Base-by-base conservation (phyloP, 2,888 invertebrate species). In the Thumatha senex region DNA sequence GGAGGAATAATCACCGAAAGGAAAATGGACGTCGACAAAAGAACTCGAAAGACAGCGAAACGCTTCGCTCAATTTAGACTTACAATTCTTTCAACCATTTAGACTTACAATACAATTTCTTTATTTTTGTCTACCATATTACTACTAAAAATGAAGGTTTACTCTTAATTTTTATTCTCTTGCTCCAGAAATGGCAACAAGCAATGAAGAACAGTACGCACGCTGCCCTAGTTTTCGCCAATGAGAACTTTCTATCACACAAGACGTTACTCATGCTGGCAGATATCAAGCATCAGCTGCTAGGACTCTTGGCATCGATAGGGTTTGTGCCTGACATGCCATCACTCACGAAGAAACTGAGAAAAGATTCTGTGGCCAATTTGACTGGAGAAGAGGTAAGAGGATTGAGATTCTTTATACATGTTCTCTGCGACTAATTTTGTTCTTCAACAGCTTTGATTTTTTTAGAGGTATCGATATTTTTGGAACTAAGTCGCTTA, bases 211-310 rank as follows among this genome's bases (percentile, higher is more conserved):
- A 93, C 42, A 95, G 95, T 67, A 93, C 93, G 43, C 93, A 94
- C 42, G 96, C 96, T 14, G 97, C 96, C 30, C 89, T 94, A 49
- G 93, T 93, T 45, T 98, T 96, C 83, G 97, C 98, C 11, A 94
- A 93, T 47, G 96, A 96, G 71, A 96, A 98, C 82, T 98, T 93
- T 78, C 89, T 99, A 0, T 98, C 98, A 0, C 88, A 94, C 61
- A 95, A 95, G 74, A 96, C 97, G 0, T 90, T 98, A 70, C 92
- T 96, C 55, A 98, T 96, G 84, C 92, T 98, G 64, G 95, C 95
- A 0, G 98, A 98, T 66, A 96, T 98, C 59, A 97, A 98, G 74
- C 94, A 95, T 67, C 96, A 97, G 75, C 92, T 96, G 61, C 80
- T 96, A 40, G 96, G 96, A 34, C 78, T 96, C 14, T 80, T 97